A percentile compares a stretch with the other conserved stretches of the same genome.
Conservation (phyloP, 1,140 invertebrate species). For the Odontomachus brunneus region DNA sequence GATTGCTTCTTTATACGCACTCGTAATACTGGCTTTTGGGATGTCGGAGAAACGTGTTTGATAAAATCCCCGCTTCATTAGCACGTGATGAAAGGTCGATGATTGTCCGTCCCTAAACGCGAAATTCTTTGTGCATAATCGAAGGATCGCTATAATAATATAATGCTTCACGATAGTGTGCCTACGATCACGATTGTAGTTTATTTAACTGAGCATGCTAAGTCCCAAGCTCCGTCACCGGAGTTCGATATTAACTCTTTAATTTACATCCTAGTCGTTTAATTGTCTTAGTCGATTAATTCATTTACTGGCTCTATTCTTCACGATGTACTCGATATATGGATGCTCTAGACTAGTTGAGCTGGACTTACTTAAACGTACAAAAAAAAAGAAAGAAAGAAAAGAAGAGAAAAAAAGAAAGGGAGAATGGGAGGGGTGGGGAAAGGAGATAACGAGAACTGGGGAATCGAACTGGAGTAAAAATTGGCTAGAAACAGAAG, state of each 20-base stretch:
- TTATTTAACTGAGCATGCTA: conserved; percentile 86
- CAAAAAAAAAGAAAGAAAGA: conserved; percentile 45
- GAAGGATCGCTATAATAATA: conserved; percentile 56
- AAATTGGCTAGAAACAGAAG: conserved; percentile 79
- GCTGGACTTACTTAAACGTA: conserved; percentile 81
- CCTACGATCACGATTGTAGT: conserved; percentile 82
- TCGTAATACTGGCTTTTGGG: conserved; percentile 83
- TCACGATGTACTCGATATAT: conserved; percentile 76
- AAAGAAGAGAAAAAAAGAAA: conserved; percentile 51
- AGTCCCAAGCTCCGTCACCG: conserved; percentile 85
- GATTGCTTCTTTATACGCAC: conserved; percentile 72
- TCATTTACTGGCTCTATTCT: conserved; percentile 81
- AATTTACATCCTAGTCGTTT: conserved; percentile 65
- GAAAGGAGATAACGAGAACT: conserved; percentile 74
- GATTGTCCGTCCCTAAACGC: conserved; percentile 86
- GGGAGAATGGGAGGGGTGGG: conserved; percentile 44
- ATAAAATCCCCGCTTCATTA: conserved; percentile 37
- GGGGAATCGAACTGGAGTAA: conserved; percentile 78
- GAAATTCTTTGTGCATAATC: conserved; percentile 84
- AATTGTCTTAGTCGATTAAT: conserved; percentile 67
- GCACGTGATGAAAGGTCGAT: conserved; percentile 79
- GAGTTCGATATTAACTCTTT: conserved; percentile 81
- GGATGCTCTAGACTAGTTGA: conserved; percentile 86
- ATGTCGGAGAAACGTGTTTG: conserved; percentile 63
- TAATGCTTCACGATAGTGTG: conserved; percentile 63